phyloP scores from a whole-genome alignment of 2,797 vertebrate species.

The Fundulus diaphanus region DNA sequence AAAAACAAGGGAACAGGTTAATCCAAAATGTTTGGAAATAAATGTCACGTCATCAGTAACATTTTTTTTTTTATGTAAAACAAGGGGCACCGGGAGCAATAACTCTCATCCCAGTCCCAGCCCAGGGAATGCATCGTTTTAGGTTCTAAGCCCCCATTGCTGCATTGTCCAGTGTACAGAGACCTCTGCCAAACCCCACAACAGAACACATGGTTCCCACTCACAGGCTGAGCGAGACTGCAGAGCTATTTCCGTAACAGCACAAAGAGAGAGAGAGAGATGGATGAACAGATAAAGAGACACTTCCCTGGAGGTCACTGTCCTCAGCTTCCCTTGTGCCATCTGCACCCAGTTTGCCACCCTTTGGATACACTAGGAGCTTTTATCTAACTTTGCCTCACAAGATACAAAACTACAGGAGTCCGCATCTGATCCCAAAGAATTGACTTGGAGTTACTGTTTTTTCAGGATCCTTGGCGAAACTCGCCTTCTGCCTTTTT shows the following conservation, averaged over 20 bases:
- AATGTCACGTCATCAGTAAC: slow-evolving; percentile 35
- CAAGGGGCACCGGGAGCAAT: slow-evolving; percentile 16
- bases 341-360: slow-evolving; percentile 13
- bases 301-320: slow-evolving; percentile 42
- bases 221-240: slow-evolving; percentile 57
- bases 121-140: slow-evolving; percentile 40
- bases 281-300: slow-evolving; percentile 42
- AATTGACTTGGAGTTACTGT: not conserved
- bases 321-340: slow-evolving; percentile 31
- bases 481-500: not conserved
- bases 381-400: slow-evolving; percentile 7
- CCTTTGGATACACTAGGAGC: slow-evolving; percentile 12
- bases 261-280: slow-evolving; percentile 40
- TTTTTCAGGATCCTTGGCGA: not conserved
- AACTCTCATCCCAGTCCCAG: slow-evolving; percentile 4
- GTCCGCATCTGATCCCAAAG: too few relatives aligned
- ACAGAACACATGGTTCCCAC: slow-evolving; percentile 68
- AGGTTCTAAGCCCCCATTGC: slow-evolving; percentile 51
- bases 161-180: slow-evolving; percentile 58
- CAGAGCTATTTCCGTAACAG: slow-evolving; percentile 72
- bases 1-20: slow-evolving; percentile 33
- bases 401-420: not conserved
- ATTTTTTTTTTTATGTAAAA: slow-evolving; percentile 32
- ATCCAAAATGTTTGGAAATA: slow-evolving; percentile 39
- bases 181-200: slow-evolving; percentile 68